phyloP scores from a whole-genome alignment of 2,797 vertebrate species.

The Gymnothorax javanicus region DNA sequence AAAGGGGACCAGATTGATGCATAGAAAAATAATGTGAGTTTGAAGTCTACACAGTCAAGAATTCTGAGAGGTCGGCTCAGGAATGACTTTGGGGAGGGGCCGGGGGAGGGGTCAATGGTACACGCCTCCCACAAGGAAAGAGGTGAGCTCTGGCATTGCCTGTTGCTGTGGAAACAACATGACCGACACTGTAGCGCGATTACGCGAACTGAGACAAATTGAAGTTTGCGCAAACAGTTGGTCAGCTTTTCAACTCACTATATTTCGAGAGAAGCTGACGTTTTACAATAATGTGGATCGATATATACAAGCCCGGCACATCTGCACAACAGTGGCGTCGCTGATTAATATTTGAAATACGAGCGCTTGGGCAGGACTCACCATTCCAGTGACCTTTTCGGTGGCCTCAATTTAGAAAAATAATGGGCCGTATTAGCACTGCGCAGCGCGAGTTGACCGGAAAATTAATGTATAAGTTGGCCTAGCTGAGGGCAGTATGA shows the following conservation, averaged over 20 bases:
- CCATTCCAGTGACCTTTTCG: neutral
- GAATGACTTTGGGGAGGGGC: neutral
- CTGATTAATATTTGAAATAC: conserved; percentile 14
- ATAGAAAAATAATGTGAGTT: conserved; percentile 23
- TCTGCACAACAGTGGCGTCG: neutral
- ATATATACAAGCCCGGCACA: conserved; percentile 38
- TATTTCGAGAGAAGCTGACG: conserved; percentile 32
- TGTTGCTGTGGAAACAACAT: conserved; percentile 66
- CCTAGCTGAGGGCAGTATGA: neutral
- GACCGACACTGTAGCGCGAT: conserved; percentile 23
- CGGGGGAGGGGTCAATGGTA: neutral
- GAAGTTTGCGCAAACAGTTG: neutral
- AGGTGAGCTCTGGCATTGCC: conserved; percentile 42
- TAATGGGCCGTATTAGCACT: neutral
- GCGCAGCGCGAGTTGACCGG: neutral
- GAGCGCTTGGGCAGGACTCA: neutral
- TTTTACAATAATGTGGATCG: conserved; percentile 50
- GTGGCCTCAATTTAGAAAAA: conserved; percentile 23
- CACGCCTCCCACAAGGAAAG: neutral
- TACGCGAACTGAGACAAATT: no score
- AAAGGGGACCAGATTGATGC: conserved; percentile 30
- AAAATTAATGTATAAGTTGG: neutral
- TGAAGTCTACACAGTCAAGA: conserved; percentile 41
- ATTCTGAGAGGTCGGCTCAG: neutral
- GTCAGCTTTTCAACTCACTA: neutral